phyloP scores from a whole-genome alignment of 2,113 vertebrate species.

The Progne subis region DNA sequence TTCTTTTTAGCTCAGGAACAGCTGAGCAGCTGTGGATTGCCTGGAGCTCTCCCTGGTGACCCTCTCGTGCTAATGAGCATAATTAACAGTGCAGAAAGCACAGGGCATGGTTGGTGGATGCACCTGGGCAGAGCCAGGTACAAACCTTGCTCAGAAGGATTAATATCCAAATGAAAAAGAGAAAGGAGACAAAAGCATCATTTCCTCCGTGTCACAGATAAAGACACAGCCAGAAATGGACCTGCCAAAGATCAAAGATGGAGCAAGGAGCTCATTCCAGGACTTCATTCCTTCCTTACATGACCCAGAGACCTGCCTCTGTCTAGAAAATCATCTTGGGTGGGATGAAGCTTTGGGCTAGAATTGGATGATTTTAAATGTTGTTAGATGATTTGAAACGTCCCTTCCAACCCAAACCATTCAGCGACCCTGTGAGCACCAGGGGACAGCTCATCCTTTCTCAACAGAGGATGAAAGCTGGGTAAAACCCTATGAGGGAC shows the following conservation, averaged over 20 bases:
- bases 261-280: not conserved
- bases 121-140: not conserved
- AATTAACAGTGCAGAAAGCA: not conserved
- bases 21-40: not conserved
- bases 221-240: not conserved
- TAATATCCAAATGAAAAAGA: rapidly evolving
- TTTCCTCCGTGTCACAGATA: not conserved
- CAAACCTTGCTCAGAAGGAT: not conserved
- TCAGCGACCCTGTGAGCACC: not conserved
- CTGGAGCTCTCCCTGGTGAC: not conserved
- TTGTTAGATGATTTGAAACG: not conserved
- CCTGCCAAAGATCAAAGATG: not conserved
- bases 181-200: not conserved
- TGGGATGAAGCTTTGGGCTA: not conserved
- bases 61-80: not conserved
- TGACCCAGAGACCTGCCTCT: not conserved
- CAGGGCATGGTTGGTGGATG: not conserved
- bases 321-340: not conserved
- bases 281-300: not conserved
- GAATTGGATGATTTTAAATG: not conserved
- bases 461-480: rapidly evolving
- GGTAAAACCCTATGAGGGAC: not conserved
- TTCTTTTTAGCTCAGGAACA: not conserved
- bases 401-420: not conserved
- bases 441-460: not conserved